A percentile compares a stretch with the other conserved stretches of the same genome.
Evolutionary conservation across 2,888 invertebrate species (phyloP).

Genomic region (Mimumesa dahlbomi): DNA sequence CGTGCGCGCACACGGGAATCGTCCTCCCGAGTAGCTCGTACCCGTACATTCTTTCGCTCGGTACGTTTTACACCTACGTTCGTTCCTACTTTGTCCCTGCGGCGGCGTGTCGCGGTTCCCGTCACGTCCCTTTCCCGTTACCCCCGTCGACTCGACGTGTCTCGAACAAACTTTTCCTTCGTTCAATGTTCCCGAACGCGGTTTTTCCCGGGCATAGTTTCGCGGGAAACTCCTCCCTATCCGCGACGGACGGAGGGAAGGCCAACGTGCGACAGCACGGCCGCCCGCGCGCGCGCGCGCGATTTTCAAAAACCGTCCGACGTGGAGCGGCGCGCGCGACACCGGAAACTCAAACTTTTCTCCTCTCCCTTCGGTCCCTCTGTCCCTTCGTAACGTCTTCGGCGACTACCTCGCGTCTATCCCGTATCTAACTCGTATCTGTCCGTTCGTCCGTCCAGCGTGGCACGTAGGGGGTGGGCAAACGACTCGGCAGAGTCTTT

Average conservation of each 20-base stretch:
- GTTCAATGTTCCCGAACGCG: neutral
- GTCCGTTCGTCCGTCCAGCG: neutral
- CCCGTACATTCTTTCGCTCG: conserved; percentile 33
- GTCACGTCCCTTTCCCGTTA: neutral
- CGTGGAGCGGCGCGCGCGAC: conserved; percentile 39
- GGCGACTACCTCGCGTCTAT: too few species aligned
- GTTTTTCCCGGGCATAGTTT: neutral
- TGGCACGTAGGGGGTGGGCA: too few species aligned
- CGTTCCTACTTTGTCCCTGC: neutral
- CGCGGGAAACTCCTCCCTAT: neutral
- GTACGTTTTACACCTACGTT: neutral
- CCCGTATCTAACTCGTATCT: too few species aligned
- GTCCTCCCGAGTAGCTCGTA: conserved; percentile 19
- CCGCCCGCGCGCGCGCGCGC: conserved; percentile 26
- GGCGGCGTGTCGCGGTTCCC: too few species aligned
- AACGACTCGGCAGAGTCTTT: conserved; percentile 8
- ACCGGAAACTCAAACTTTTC: conserved; percentile 11
- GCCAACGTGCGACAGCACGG: neutral
- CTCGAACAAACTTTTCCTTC: neutral
- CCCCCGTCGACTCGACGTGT: too few species aligned
- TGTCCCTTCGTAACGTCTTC: conserved; percentile 2
- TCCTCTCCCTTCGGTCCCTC: conserved; percentile 4
- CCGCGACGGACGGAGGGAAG: neutral
- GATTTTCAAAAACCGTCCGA: conserved; percentile 28
- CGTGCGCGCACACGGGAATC: conserved; percentile 22